Evolutionary conservation across 2,797 vertebrate genomes (phyloP).

Genomic region (Emys orbicularis): DNA sequence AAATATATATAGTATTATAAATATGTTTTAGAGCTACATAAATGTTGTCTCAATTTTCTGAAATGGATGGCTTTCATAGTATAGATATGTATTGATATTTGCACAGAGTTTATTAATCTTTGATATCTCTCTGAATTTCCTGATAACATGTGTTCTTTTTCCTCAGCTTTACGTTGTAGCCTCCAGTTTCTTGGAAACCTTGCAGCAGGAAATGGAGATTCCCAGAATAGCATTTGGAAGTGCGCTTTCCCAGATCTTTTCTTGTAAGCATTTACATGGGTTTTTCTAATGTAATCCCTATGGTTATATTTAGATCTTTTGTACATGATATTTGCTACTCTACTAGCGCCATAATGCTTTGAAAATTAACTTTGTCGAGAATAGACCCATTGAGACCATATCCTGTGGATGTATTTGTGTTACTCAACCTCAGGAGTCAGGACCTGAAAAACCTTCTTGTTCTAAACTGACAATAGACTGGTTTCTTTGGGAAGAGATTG

Average conservation of each 20-base stretch:
- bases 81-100: background rate
- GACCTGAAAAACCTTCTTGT: conserved; percentile 15
- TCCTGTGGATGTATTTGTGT: conserved; percentile 23
- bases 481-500: background rate
- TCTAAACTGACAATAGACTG: conserved; percentile 6
- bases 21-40: background rate
- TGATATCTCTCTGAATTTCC: background rate
- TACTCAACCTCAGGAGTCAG: background rate
- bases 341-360: background rate
- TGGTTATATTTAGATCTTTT: conserved; percentile 27
- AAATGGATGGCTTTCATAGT: background rate
- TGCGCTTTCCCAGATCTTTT: conserved; percentile 85
- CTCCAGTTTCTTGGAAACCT: conserved; percentile 87
- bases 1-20: background rate
- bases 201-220: conserved; percentile 82
- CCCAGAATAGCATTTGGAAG: conserved; percentile 83
- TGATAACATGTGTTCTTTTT: conserved; percentile 9
- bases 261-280: conserved; percentile 78
- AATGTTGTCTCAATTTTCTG: background rate
- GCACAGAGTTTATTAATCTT: background rate
- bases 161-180: conserved; percentile 83
- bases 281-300: conserved; percentile 37
- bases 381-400: conserved; percentile 7
- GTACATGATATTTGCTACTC: background rate
- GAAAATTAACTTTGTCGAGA: conserved; percentile 24